phyloP scores from a whole-genome alignment of 1,140 invertebrate genomes.

The Nautilus pompilius region DNA sequence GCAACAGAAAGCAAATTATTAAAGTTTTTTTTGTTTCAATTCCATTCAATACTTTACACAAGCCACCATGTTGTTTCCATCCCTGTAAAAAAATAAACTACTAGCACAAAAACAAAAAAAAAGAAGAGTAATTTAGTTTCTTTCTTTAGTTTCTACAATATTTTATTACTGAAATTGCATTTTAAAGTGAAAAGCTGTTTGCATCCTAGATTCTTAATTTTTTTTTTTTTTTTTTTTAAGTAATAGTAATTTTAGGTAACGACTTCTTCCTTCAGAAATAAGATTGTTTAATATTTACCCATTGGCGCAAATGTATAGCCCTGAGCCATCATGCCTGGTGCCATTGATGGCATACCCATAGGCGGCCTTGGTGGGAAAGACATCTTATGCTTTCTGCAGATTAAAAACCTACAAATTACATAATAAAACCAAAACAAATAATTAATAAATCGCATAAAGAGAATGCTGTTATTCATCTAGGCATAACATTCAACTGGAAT shows the following conservation, averaged over 20 bases:
- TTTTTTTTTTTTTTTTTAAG: too few species aligned
- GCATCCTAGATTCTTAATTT: too few species aligned
- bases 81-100: too few species aligned
- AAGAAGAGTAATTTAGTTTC: neutral
- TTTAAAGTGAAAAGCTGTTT: neutral
- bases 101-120: neutral
- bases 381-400: conserved; percentile 37
- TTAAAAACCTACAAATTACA: too few species aligned
- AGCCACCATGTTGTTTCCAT: too few species aligned
- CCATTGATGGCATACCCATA: conserved; percentile 48
- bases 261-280: neutral
- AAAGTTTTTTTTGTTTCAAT: too few species aligned
- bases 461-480: too few species aligned
- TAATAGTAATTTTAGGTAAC: neutral
- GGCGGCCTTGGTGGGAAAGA: conserved; percentile 53
- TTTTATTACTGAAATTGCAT: neutral
- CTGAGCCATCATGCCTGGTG: conserved; percentile 44
- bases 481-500: too few species aligned
- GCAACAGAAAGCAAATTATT: too few species aligned
- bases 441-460: too few species aligned
- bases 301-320: conserved; percentile 49
- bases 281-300: conserved; percentile 32
- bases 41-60: too few species aligned
- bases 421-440: too few species aligned
- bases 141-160: neutral